These are phyloP conservation scores for Tanaodytes sp. DNA, from an alignment of 2,888 invertebrate genomes.

Conservation along the genomic window DNA sequence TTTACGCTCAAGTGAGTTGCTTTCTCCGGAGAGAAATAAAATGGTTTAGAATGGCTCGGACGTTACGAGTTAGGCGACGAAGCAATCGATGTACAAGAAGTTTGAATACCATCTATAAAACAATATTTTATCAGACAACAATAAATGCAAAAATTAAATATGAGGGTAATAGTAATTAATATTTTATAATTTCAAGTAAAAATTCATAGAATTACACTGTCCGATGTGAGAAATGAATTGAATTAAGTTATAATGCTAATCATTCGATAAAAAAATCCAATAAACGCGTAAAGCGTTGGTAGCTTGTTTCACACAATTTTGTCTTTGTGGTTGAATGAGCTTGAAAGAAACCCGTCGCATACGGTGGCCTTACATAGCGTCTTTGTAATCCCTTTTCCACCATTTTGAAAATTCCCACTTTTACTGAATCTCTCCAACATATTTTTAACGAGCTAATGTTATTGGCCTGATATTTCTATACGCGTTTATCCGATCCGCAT, in stretches of 20 bases:
- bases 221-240: too few relatives aligned
- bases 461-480: too few relatives aligned
- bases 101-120: not conserved
- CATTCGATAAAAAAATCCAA: conserved; percentile 12
- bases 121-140: too few relatives aligned
- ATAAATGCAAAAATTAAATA: too few relatives aligned
- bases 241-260: conserved; percentile 1
- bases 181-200: too few relatives aligned
- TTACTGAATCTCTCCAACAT: too few relatives aligned
- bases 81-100: conserved; percentile 15
- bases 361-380: conserved; percentile 53
- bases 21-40: conserved; percentile 43
- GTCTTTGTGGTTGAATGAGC: conserved; percentile 56
- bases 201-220: too few relatives aligned
- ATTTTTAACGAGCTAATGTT: too few relatives aligned
- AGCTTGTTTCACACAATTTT: conserved; percentile 40
- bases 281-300: conserved; percentile 47
- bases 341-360: conserved; percentile 56
- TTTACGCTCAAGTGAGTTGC: conserved; percentile 54
- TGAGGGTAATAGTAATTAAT: too few relatives aligned
- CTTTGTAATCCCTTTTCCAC: conserved; percentile 34
- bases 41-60: conserved; percentile 26
- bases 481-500: too few relatives aligned
- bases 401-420: conserved; percentile 22
- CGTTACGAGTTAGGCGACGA: conserved; percentile 11